Evolutionary conservation across 2,113 vertebrate genomes (phyloP).

Genomic region (Pyrgilauda ruficollis): DNA sequence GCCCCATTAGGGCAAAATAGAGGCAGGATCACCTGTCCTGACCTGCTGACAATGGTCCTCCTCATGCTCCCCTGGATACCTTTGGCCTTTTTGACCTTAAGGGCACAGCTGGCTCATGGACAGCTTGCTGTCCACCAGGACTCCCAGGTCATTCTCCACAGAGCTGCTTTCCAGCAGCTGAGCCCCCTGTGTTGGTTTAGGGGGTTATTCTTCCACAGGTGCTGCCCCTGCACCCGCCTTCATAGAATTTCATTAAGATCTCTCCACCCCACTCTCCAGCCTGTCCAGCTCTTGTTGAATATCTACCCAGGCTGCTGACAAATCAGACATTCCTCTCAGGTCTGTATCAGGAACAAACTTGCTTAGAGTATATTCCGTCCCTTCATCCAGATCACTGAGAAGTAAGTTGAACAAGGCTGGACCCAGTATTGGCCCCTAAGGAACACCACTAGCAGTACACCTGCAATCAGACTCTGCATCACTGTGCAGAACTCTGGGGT

Average conservation of each 20-base stretch:
- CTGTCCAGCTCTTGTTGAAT: neutral
- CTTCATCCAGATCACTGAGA: neutral
- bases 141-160: neutral
- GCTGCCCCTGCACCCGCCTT: neutral
- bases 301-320: neutral
- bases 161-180: neutral
- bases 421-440: neutral
- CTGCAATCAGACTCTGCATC: neutral
- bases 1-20: neutral
- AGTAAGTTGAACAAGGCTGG: neutral
- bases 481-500: neutral
- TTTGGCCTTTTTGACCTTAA: neutral
- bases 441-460: neutral
- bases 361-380: neutral
- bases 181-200: neutral
- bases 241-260: neutral
- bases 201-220: neutral
- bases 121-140: neutral
- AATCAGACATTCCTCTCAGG: neutral
- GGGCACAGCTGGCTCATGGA: neutral
- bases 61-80: accelerated
- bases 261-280: neutral
- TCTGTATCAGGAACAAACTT: neutral
- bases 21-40: neutral
- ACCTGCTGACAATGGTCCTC: neutral